Conservation (phyloP, 2,113 vertebrate species). For the Triplophysa dalaica region DNA sequence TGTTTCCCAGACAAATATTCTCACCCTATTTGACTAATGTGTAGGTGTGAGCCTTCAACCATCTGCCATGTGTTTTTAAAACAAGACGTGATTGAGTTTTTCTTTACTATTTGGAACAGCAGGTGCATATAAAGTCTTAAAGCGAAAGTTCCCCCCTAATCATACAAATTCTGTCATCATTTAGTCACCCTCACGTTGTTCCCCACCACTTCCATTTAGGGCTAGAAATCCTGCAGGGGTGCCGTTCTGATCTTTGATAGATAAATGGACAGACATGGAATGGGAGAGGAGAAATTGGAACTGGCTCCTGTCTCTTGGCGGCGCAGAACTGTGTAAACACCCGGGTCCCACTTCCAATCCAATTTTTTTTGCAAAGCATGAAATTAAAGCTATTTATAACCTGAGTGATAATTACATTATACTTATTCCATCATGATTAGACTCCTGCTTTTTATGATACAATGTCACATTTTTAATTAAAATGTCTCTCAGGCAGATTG, state of each 20-base stretch:
- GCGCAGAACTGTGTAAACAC: constrained; percentile 71
- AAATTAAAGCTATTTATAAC: constrained; percentile 79
- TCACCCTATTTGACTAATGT: constrained; percentile 34
- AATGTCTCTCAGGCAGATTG: constrained; percentile 64
- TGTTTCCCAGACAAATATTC: constrained; percentile 38
- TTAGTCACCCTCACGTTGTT: too few relatives aligned
- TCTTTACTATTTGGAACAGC: constrained; percentile 42
- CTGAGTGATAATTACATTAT: constrained; percentile 76
- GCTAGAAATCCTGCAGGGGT: constrained; percentile 25
- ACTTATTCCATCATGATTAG: constrained; percentile 73
- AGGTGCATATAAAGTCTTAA: constrained; percentile 35
- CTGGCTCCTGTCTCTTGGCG: constrained; percentile 67
- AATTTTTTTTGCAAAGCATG: constrained; percentile 73
- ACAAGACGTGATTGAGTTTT: constrained; percentile 47
- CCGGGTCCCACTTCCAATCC: constrained; percentile 67
- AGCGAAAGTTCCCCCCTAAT: background rate
- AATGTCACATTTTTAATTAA: constrained; percentile 75
- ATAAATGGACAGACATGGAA: constrained; percentile 64
- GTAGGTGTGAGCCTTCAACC: constrained; percentile 51
- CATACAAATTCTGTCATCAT: too few relatives aligned
- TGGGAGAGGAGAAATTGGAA: constrained; percentile 67
- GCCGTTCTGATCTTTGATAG: constrained; percentile 60
- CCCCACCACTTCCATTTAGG: too few relatives aligned
- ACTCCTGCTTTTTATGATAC: constrained; percentile 73
- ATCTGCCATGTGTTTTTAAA: constrained; percentile 53